These are phyloP conservation scores for Lampropteryx suffumata DNA, from an alignment of 2,888 invertebrate species.

Conservation along the genomic window DNA sequence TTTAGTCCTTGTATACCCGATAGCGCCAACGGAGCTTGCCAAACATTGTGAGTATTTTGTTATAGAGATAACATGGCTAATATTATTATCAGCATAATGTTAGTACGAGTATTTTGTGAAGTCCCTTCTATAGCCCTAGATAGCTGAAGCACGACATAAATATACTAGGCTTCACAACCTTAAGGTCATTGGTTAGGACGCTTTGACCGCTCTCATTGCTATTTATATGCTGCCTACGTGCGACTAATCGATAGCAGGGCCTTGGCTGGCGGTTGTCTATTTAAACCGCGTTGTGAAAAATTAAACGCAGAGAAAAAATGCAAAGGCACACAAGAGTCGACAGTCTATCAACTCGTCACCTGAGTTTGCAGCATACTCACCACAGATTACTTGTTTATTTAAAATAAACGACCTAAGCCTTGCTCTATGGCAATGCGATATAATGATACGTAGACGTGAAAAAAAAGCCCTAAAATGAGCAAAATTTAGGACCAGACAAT, in stretches of 20 bases:
- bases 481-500: conserved; percentile 6
- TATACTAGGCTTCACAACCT: conserved; percentile 19
- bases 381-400: no score
- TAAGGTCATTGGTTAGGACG: conserved; percentile 32
- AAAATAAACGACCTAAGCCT: no score
- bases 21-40: conserved; percentile 4
- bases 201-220: conserved; percentile 30
- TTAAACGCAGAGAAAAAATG: no score
- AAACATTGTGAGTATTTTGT: conserved; percentile 2
- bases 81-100: neutral
- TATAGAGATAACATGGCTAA: neutral
- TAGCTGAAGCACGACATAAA: conserved; percentile 1
- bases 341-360: no score
- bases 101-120: conserved; percentile 1
- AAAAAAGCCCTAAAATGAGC: conserved; percentile 1
- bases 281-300: neutral
- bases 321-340: no score
- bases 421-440: no score
- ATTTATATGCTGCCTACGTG: conserved; percentile 31
- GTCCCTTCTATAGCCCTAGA: neutral
- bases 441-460: no score
- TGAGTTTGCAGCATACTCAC: no score
- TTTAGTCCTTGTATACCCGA: neutral
- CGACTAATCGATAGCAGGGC: conserved; percentile 31
- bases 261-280: conserved; percentile 22